Base-by-base conservation (phyloP, 2,797 vertebrate genomes). In the Sphaeramia orbicularis region DNA sequence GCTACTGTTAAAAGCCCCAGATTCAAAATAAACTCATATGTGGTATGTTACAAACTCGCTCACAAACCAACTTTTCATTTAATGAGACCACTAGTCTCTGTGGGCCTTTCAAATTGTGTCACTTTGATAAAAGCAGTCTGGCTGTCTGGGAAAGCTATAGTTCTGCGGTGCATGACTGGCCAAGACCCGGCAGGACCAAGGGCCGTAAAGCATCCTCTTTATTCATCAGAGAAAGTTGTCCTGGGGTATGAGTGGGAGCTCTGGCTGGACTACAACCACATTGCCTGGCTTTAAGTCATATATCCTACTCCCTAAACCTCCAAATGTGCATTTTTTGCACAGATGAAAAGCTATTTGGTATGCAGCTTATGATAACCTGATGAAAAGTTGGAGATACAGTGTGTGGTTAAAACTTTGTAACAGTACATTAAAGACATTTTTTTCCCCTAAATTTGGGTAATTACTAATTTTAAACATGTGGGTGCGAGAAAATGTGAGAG, bases 191-290 rank as follows among this genome's bases (percentile, higher is more conserved):
- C 56, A 72, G 70, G 65, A 78, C 71, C 56, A 74, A 57, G 73
- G 52, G 65, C 66, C 56, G 78, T 88, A 85, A 87, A 86, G 62
- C 59, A 78, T 83, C 41, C 47, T 70, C 70, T 89, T 80, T 80
- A 82, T 87, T 85, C 85, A 78, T 87, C 57, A 76, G 54, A 57
- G 59, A 68, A 61, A 52, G 66, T 78, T 78, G 71, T 80, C 67
- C 51, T 48, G 56, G 44, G 70, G 72, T 82, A 73, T 53, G 76
- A 76, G 76, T 76, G 60, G 76, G 75, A 87, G 67, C 73, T 69
- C 38, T 71, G 76, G 70, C 68, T 68, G 65, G 40, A 62, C 50
- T 63, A 42, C 60, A 71, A 63, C 40, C 47, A 50, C 51, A 65
- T 51, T 56, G 54, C 10, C 74, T 66, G 48, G 59, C 63, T 61